Evolutionary conservation across 2,797 vertebrate genomes (phyloP), one percentile per base, ranked within the genome.

Genomic region (Benthosema pterotum): DNA sequence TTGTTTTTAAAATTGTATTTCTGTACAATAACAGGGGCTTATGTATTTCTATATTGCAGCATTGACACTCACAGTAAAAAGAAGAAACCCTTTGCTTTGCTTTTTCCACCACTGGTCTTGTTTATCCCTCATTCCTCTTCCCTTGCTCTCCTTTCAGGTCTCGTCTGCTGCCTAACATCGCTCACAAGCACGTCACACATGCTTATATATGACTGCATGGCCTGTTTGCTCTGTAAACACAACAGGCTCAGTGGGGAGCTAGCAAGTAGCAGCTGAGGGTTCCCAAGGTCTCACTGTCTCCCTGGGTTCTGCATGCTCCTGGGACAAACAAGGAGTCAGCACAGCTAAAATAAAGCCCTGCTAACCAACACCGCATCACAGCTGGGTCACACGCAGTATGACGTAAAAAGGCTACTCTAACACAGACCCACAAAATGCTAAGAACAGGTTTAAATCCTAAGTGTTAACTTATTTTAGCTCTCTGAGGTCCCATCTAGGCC

Each of bases 201-300:
- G 51, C 47, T 17, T 55, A 25, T 53, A 25, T 53, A n/a, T 6
- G 25, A 38, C n/a, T 15, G n/a, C n/a, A n/a, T n/a, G 57, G 45
- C 43, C 22, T 47, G 57, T 60, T 60, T 60, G 58, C 58, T 51
- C 46, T 38, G 58, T 38, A 42, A 60, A 60, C 32, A 60, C 18
- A 60, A 60, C 32, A 60, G 32, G 50, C 48, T 51, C 16, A 15
- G 32, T 1, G 25, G 15, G 58, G 58, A 17, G 25, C 12, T 11
- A 50, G 25, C 12, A 15, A 50, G 57, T 11, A 16, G 25, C 19
- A 28, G 25, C 57, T 9, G 46, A 16, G 46, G 46, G 42, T 49
- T 60, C 57, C 57, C 57, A 60, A 60, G 58, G 18, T 22, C 42
- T 42, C 16, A n/a, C 17, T 15, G 58, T 60, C 48, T 18, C 48